Base-by-base conservation (phyloP, 1,140 invertebrate species). In the Drosophila saltans region DNA sequence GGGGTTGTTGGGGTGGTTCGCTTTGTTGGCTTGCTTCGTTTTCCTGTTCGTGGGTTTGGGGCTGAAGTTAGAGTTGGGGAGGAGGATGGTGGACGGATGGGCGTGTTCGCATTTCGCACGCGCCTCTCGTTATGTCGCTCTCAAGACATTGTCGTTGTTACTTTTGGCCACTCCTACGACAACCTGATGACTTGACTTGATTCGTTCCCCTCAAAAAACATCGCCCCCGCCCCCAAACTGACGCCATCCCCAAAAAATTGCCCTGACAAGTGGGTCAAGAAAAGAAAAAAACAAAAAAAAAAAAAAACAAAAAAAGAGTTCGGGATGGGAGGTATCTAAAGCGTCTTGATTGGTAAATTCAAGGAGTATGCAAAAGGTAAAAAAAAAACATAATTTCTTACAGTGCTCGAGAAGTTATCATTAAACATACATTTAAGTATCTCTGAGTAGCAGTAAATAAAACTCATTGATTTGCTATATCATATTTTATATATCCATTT, bases 131-230 rank as follows among this genome's bases (percentile, higher is more conserved):
- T 60, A 24, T 56, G 55, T 26, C 57, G 62, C 71, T 77, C 71
- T 66, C 39, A 79, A 66, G 77, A 73, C 66, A 59, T 36, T 63
- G 69, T 57, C 58, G 58, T 40, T 10, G 36, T 69, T 80, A 78
- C 83, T 80, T 60, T 88, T 88, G 77, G 83, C 83, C 83, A 86
- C 83, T 82, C 83, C 83, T 76, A 82, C 84, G 64, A 61, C 70
- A 66, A 40, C 58, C 33, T 59, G 55, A 65, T 60, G 66, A 57
- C 68, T 57, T 57, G 63, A 55, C 21, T 45, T 61, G 28, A 39
- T 45, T 16, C 26, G 16, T 21, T 41, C 57, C 40, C 40, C 1
- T 28, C 1, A 36, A 36, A 36, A 36, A 36, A 6, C 52, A 24
- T 28, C 11, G 1, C 56, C 55, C 40, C 3, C 5, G 3, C 48